These are phyloP conservation scores for Pluvianellus socialis DNA, from an alignment of 2,113 vertebrate species.

Conservation along the genomic window DNA sequence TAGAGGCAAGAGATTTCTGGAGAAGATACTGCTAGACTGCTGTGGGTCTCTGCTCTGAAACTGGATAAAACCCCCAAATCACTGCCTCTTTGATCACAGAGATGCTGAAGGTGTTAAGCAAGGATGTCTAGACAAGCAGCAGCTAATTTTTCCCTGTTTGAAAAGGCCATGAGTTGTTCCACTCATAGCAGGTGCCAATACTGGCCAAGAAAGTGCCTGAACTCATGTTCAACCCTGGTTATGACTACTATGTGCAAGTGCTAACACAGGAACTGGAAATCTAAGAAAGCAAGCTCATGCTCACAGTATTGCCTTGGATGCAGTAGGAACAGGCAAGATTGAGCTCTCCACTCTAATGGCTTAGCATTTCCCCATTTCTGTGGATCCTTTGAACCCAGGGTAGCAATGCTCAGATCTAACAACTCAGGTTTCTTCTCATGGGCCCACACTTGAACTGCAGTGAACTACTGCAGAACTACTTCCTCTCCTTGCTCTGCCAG, in stretches of 20 bases:
- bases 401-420: background rate
- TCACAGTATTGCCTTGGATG: background rate
- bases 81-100: background rate
- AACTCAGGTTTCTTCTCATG: background rate
- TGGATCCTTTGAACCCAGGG: background rate
- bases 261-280: background rate
- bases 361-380: background rate
- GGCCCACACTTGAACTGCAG: no score
- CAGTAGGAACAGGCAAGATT: background rate
- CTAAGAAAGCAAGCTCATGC: background rate
- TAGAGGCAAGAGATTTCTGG: background rate
- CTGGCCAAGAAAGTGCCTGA: background rate
- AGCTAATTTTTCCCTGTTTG: background rate
- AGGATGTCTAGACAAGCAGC: background rate
- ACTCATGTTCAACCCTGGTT: rapidly evolving
- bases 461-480: no score
- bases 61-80: background rate
- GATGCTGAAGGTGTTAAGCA: background rate
- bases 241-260: background rate
- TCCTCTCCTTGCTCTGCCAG: background rate
- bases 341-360: background rate
- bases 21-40: background rate
- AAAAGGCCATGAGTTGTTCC: background rate
- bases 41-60: background rate
- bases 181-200: background rate